Evolutionary conservation across 2,888 invertebrate species (phyloP), one percentile per base, ranked within the genome.

Genomic region (Cheilosia pagana): DNA sequence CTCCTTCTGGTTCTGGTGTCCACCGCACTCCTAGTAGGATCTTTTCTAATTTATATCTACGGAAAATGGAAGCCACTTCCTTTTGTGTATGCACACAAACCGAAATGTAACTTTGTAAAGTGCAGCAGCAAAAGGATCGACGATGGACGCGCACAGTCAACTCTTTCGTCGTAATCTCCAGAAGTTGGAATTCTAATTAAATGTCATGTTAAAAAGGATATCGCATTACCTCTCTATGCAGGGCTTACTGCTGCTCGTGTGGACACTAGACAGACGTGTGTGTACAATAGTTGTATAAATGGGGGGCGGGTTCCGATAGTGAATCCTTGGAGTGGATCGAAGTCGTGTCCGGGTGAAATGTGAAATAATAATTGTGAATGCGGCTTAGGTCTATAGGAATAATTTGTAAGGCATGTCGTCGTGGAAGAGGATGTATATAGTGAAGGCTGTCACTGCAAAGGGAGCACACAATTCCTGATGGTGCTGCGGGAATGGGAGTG

Each of bases 171-270:
- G 72, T 78, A 82, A 72, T 78, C 67, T 82, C 60, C 62, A 78
- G 75, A 74, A 83, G 78, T 74, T 70, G 83, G 59, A 83, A 83
- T 79, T 83, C 83, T 79, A 83, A 83, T 83, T 83, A 83, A 83
- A 83, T 74, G 83, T 83, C 79, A 74, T 83, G 83, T 83, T 76
- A 72, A 75, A 83, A 79, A 79, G 74, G 83, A 83, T 83, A 83
- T 83, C 83, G 74, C 74, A 83, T 83, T 83, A 83, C 83, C 78
- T 78, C 68, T 31, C 50, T 67, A 43, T 48, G 77, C 45, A 71
- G 50, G 19, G 21, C 31, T 59, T 79, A 50, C 74, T 74, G 48
- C 21, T 62, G 50, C 63, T 16, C 53, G 6, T 14, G 23, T 12
- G 50, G 48, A 48, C 48, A 48, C 53, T 63, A 68, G 67, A 41